Percentiles rank a stretch among this genome's conserved stretches.
These are phyloP conservation scores for Lophochroa leadbeateri DNA, from an alignment of 2,113 vertebrate genomes.

Conservation along the genomic window DNA sequence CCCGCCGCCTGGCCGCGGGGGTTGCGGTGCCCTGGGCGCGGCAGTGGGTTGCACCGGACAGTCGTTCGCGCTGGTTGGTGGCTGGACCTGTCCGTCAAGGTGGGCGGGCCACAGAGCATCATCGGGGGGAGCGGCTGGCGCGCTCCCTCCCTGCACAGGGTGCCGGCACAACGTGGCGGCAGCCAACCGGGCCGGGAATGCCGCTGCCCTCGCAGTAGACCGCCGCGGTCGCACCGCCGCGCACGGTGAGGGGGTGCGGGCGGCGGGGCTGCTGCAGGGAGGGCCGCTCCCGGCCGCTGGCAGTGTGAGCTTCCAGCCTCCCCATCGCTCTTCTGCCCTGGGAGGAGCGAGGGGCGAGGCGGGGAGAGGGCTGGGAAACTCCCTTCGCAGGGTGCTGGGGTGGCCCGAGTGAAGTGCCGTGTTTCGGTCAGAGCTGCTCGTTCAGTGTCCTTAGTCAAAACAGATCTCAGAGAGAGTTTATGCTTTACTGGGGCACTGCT, in stretches of 20 bases:
- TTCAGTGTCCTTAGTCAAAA: not conserved
- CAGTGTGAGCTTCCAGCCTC: not conserved
- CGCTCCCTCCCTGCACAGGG: not conserved
- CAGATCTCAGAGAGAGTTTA: accelerated
- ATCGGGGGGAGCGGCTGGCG: not conserved
- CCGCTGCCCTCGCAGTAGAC: not conserved
- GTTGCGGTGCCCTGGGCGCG: accelerated
- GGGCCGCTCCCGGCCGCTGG: not conserved
- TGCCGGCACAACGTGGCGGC: not conserved
- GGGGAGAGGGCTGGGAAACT: not conserved
- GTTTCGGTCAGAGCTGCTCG: not conserved
- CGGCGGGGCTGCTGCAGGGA: not conserved
- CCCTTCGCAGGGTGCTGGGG: accelerated
- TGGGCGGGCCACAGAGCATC: not conserved
- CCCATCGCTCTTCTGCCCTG: not conserved
- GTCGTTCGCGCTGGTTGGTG: not conserved
- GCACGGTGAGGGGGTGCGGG: not conserved
- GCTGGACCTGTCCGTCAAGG: not conserved
- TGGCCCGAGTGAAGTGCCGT: accelerated
- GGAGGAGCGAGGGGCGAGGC: not conserved
- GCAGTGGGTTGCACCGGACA: too few relatives aligned
- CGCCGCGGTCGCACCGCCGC: not conserved
- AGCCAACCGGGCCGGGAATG: accelerated
- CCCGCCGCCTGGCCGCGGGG: too few relatives aligned
- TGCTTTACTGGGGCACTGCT: not conserved